Conservation (phyloP, 2,888 invertebrate species). For the Cabera pusaria region DNA sequence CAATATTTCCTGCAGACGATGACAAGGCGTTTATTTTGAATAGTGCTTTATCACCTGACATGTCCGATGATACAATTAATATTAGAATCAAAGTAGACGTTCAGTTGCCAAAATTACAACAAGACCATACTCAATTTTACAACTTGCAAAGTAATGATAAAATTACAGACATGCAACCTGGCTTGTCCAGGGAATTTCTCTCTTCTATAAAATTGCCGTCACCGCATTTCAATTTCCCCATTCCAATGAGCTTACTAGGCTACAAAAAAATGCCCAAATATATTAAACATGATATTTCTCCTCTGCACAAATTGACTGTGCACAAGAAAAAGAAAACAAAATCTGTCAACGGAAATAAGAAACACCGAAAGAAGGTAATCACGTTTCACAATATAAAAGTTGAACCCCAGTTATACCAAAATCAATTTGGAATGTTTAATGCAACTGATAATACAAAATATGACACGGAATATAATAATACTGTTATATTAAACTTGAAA, state of each 20-base stretch:
- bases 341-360: conserved; percentile 53
- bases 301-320: conserved; percentile 59
- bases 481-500: conserved; percentile 25
- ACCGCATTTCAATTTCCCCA: conserved; percentile 58
- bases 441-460: conserved; percentile 31
- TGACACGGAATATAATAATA: conserved; percentile 26
- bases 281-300: conserved; percentile 31
- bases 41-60: conserved; percentile 18
- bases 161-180: conserved; percentile 37
- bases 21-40: conserved; percentile 24
- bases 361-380: conserved; percentile 62
- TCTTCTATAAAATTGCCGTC: conserved; percentile 52
- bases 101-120: conserved; percentile 56
- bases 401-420: conserved; percentile 43
- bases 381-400: conserved; percentile 59
- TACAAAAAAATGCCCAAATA: conserved; percentile 48
- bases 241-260: conserved; percentile 55
- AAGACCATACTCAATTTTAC: conserved; percentile 11
- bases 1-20: conserved; percentile 28
- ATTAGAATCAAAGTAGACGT: conserved; percentile 68
- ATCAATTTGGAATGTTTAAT: conserved; percentile 38
- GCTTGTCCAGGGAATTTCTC: conserved; percentile 46
- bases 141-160: conserved; percentile 13
- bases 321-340: conserved; percentile 70
- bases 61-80: conserved; percentile 48